phyloP scores from a whole-genome alignment of 2,797 vertebrate genomes.

The Manis crassicaudata region DNA sequence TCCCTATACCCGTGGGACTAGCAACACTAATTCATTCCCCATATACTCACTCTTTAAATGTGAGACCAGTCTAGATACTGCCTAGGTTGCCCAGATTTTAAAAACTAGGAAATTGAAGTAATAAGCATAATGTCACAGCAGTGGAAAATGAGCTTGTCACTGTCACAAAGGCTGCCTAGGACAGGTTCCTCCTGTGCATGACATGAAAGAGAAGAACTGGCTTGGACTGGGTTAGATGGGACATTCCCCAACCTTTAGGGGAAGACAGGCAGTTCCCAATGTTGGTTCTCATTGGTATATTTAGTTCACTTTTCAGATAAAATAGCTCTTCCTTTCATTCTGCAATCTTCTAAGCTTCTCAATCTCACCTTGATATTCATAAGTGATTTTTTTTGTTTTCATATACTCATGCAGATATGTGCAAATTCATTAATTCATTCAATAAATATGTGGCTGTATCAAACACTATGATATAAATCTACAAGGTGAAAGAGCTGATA shows the following conservation, averaged over 20 bases:
- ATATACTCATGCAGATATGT: not conserved
- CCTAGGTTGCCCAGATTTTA: not conserved
- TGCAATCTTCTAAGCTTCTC: not conserved
- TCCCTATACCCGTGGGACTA: not conserved
- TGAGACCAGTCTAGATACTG: not conserved
- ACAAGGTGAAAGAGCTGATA: not conserved
- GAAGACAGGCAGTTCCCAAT: not conserved
- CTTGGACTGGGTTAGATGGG: not conserved
- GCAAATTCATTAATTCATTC: constrained; percentile 22
- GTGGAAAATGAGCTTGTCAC: not conserved
- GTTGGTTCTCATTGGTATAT: not conserved
- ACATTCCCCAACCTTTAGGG: not conserved
- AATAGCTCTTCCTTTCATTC: not conserved
- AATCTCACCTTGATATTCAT: not conserved
- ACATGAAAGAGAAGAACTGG: not conserved
- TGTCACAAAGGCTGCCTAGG: not conserved
- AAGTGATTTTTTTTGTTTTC: not conserved
- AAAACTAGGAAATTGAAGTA: not conserved
- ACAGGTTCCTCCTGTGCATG: not conserved
- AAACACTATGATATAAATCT: not conserved
- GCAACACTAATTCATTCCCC: not conserved
- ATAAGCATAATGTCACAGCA: not conserved
- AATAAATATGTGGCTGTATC: not conserved
- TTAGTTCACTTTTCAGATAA: not conserved
- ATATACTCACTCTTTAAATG: not conserved